Base-by-base conservation (phyloP, 1,140 invertebrate species). In the Drosophila aff. region DNA sequence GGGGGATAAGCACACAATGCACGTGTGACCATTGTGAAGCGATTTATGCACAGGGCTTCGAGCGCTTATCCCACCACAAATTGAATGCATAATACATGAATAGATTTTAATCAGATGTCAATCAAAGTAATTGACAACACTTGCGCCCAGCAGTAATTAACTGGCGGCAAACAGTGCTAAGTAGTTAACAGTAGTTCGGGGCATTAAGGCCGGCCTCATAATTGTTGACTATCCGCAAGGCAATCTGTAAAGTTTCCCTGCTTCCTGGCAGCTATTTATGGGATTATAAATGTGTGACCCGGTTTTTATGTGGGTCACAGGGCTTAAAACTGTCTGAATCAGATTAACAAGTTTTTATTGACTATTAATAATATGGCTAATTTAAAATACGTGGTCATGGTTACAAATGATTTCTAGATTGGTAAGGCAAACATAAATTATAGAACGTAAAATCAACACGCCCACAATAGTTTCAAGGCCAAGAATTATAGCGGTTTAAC, bases 81-180 rank as follows among this genome's bases (percentile, higher is more conserved):
- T 61, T 76, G 49, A 65, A 75, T 80, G 64, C 43, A 61, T 60
- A 36, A 72, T 49, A 16, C 43, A 59, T 47, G 43, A 69, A 72
- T 57, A 47, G 41, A 71, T 43, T 80, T 75, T 81, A 81, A 75
- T 75, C 78, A 75, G 55, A 41, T 55, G 77, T 46, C 72, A 79
- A 79, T 79, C 78, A 66, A 23, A 61, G 67, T 66, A 67, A 67
- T 62, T 67, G 59, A 61, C 41, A 60, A 33, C 53, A 36, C 1
- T 9, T n/a, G 26, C 31, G 28, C 28, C 44, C 28, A 21, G 31
- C 62, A 18, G 63, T 57, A 68, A 68, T 57, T 68, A 69, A 57
- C 47, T 46, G 13, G 10, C n/a, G 28, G 23, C 28, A 43, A 52
- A 53, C 23, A 28, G 28, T 16, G 9, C 40, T 28, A 23, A 31